phyloP scores from a whole-genome alignment of 2,888 invertebrate species.

The Adelphocoris suturalis region DNA sequence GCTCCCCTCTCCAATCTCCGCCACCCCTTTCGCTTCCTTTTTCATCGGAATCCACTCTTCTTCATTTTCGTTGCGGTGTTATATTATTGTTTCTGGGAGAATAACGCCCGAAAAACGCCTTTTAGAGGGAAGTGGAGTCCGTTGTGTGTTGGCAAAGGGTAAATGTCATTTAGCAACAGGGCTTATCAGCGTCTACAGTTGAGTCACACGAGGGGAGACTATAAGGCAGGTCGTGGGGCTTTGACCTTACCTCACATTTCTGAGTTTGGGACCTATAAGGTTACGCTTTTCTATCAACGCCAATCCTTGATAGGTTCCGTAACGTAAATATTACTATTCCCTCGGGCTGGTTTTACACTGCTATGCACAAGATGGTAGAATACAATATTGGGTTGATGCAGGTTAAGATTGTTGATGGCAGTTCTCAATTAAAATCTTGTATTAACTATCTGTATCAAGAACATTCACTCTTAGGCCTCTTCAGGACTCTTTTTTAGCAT shows the following conservation, averaged over 20 bases:
- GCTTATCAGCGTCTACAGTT: neutral
- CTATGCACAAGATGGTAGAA: too few relatives aligned
- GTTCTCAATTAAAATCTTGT: too few relatives aligned
- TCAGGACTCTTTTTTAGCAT: too few relatives aligned
- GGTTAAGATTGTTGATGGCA: too few relatives aligned
- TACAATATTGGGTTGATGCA: too few relatives aligned
- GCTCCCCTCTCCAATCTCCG: neutral
- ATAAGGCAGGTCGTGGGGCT: conserved; percentile 13
- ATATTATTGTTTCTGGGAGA: neutral
- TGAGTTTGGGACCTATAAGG: neutral
- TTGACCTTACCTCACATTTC: neutral
- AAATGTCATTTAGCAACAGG: neutral
- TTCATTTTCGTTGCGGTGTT: neutral
- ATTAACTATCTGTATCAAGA: too few relatives aligned
- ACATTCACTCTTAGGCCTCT: too few relatives aligned
- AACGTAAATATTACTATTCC: too few relatives aligned
- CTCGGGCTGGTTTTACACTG: too few relatives aligned
- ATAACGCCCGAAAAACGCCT: neutral
- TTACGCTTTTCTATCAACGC: too few relatives aligned
- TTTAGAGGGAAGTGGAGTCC: neutral
- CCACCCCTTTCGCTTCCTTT: neutral
- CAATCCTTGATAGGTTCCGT: too few relatives aligned
- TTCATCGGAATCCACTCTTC: neutral
- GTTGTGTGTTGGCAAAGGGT: neutral
- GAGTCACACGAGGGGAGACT: neutral